A percentile compares a stretch with the other conserved stretches of the same genome.
These are phyloP conservation scores for Lasiurus cinereus DNA, from an alignment of 2,113 vertebrate species.

Conservation along the genomic window DNA sequence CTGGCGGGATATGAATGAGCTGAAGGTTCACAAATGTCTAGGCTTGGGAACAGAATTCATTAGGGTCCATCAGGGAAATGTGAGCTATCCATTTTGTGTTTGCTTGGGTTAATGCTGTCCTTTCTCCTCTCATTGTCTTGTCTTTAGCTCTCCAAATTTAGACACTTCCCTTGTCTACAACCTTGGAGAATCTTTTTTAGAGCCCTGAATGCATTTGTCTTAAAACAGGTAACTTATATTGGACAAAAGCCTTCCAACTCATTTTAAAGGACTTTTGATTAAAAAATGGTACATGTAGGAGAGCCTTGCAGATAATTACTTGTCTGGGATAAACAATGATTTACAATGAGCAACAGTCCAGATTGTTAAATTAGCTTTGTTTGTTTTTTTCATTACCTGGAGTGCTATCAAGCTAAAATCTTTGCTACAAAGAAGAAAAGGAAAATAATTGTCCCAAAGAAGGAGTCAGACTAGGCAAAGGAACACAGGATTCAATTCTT, in stretches of 20 bases:
- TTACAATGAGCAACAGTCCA: neutral
- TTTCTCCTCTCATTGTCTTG: neutral
- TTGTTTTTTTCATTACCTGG: neutral
- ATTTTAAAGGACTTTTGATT: slow-evolving; percentile 23
- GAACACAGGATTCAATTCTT: neutral
- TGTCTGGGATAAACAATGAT: slow-evolving; percentile 15
- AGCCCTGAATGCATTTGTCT: neutral
- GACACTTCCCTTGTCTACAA: neutral
- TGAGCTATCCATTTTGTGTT: neutral
- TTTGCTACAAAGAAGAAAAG: slow-evolving; percentile 4
- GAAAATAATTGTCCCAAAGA: neutral
- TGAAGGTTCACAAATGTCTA: neutral
- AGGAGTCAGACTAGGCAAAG: neutral
- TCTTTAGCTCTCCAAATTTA: neutral
- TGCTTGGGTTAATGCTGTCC: neutral
- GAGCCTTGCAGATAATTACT: neutral
- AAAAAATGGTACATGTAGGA: neutral
- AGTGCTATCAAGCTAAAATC: neutral
- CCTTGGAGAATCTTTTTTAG: neutral
- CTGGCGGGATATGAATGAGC: neutral
- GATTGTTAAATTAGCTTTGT: slow-evolving; percentile 22
- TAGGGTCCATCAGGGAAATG: neutral
- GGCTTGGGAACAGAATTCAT: neutral
- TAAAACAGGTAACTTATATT: neutral
- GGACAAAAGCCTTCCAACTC: neutral